phyloP scores from a whole-genome alignment of 2,797 vertebrate genomes.

The Leptatherina wallacei region DNA sequence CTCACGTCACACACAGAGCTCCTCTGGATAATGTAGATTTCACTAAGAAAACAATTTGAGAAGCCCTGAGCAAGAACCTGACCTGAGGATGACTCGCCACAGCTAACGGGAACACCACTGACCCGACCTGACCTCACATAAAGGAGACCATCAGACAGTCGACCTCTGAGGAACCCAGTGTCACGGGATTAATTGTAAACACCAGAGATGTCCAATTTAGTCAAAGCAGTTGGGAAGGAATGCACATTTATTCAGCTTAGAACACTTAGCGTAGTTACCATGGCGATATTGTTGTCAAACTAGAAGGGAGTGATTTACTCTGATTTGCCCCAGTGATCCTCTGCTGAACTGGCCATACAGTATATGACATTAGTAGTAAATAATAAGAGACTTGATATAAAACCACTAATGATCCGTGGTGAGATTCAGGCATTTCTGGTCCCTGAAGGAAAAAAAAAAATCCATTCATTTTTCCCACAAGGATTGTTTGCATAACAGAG shows the following conservation, averaged over 20 bases:
- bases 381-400: not conserved
- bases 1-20: not conserved
- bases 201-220: not conserved
- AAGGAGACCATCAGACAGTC: conserved; percentile 4
- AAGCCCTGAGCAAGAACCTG: conserved; percentile 1
- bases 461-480: too few species aligned
- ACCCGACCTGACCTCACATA: conserved; percentile 14
- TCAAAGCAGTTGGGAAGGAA: not conserved
- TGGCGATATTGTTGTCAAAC: not conserved
- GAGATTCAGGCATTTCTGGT: not conserved
- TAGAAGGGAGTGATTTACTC: too few species aligned
- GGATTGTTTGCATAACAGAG: too few species aligned
- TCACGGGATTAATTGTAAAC: conserved; percentile 10
- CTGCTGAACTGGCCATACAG: not conserved
- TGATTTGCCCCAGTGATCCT: too few species aligned
- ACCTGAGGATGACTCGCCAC: conserved; percentile 15
- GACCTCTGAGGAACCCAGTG: not conserved
- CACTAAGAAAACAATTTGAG: not conserved
- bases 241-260: not conserved
- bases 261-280: not conserved
- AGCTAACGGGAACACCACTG: not conserved
- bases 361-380: not conserved
- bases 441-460: not conserved
- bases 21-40: not conserved
- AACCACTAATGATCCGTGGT: not conserved